Conservation (phyloP, 1,140 invertebrate species). For the Drosophila bipectinata region DNA sequence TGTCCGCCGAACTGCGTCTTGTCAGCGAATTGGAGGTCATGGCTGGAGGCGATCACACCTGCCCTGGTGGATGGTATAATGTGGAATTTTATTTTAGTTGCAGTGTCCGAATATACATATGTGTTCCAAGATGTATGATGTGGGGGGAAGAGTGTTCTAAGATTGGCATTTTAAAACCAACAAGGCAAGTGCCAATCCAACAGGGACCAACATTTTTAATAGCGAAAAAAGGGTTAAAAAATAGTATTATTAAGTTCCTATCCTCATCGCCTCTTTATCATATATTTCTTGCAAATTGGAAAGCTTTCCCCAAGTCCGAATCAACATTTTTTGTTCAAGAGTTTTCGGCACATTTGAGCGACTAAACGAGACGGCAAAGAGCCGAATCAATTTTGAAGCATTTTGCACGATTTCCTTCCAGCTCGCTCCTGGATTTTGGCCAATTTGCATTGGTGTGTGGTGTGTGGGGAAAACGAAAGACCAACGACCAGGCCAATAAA, state of each 20-base stretch:
- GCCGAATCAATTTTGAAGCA: conserved; percentile 20
- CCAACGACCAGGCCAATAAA: conserved; percentile 74
- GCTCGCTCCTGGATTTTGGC: conserved; percentile 2
- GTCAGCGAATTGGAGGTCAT: not conserved
- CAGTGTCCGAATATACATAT: not conserved
- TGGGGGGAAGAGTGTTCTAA: conserved; percentile 1
- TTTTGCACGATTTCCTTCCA: conserved; percentile 24
- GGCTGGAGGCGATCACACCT: not conserved
- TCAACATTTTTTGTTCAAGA: not conserved
- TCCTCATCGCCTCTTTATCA: not conserved
- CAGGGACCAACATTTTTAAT: too few relatives aligned
- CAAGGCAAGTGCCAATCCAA: not conserved
- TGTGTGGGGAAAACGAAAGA: conserved; percentile 21
- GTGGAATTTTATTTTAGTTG: not conserved
- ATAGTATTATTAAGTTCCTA: too few relatives aligned
- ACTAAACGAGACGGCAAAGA: not conserved
- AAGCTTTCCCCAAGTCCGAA: not conserved
- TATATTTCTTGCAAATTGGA: not conserved
- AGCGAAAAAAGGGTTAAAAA: too few relatives aligned
- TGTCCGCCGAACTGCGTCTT: not conserved
- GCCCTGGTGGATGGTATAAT: not conserved
- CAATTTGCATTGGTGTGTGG: conserved; percentile 45
- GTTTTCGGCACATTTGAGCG: not conserved
- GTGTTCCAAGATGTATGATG: not conserved
- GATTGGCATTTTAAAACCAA: not conserved